phyloP scores from a whole-genome alignment of 1,140 invertebrate species.

The Glossosoma conforme region DNA sequence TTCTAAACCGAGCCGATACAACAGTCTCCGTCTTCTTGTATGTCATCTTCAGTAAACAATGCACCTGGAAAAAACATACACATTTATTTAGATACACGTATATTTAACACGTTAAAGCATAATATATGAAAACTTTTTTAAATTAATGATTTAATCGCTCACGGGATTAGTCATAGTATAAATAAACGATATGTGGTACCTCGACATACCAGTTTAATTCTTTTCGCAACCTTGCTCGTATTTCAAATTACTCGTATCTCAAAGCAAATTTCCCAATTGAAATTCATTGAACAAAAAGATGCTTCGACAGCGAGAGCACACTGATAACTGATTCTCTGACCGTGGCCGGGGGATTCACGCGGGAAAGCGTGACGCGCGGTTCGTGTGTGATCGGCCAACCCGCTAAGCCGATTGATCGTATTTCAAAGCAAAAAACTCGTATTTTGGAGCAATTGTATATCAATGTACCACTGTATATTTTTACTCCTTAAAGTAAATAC shows the following conservation, averaged over 20 bases:
- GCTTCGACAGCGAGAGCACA: too few species aligned
- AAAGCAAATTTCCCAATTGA: too few species aligned
- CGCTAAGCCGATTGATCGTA: too few species aligned
- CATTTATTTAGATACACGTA: background rate
- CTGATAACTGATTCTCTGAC: too few species aligned
- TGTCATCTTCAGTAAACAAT: slow-evolving; percentile 39
- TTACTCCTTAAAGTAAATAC: background rate
- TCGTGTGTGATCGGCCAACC: too few species aligned
- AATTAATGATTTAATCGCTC: slow-evolving; percentile 2
- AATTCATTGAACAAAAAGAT: too few species aligned
- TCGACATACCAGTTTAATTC: background rate
- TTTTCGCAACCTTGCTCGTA: background rate
- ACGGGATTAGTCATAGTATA: background rate
- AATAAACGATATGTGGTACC: background rate
- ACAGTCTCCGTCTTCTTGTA: slow-evolving; percentile 45
- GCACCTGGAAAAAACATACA: slow-evolving; percentile 37
- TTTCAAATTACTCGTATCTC: too few species aligned
- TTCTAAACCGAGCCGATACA: slow-evolving; percentile 38
- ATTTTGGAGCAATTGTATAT: too few species aligned
- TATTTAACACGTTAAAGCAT: background rate
- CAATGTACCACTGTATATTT: too few species aligned
- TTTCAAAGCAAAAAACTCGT: too few species aligned
- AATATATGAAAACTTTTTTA: background rate
- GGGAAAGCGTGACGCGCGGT: too few species aligned
- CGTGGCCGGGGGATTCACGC: too few species aligned